Percentiles rank a stretch among this genome's conserved stretches.
Conservation (phyloP, 1,140 invertebrate species). For the Aphis craccivora region DNA sequence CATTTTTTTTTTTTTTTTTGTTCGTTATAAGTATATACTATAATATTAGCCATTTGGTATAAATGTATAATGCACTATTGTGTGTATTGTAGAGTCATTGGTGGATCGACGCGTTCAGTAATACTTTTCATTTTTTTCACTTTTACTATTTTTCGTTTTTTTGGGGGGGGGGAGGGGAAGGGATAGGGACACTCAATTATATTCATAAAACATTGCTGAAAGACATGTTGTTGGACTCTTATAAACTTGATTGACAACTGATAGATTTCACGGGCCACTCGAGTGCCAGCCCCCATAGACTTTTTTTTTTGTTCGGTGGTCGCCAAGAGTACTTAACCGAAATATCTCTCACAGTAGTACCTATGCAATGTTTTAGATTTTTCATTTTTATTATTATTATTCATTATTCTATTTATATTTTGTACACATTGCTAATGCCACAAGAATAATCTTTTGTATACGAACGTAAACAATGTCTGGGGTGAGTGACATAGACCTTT, state of each 20-base stretch:
- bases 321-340: slow-evolving; percentile 51
- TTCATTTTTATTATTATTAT: slow-evolving; percentile 20
- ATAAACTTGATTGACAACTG: slow-evolving; percentile 52
- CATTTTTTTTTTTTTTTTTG: not conserved
- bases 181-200: not conserved
- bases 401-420: slow-evolving; percentile 28
- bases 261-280: slow-evolving; percentile 54
- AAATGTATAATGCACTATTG: too few relatives aligned
- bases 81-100: too few relatives aligned
- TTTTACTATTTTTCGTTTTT: not conserved
- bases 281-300: not conserved
- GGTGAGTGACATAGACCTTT: slow-evolving; percentile 45
- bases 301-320: slow-evolving; percentile 47
- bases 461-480: slow-evolving; percentile 47
- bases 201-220: not conserved
- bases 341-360: slow-evolving; percentile 32
- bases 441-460: slow-evolving; percentile 48
- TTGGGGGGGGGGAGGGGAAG: not conserved
- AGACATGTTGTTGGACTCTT: not conserved
- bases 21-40: not conserved
- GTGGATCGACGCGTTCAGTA: not conserved
- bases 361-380: slow-evolving; percentile 10
- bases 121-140: not conserved
- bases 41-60: not conserved
- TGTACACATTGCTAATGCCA: slow-evolving; percentile 41